Percentiles rank a stretch among this genome's conserved stretches.
Conservation (phyloP, 2,888 invertebrate genomes). For the Chrysolina oricalcia region DNA sequence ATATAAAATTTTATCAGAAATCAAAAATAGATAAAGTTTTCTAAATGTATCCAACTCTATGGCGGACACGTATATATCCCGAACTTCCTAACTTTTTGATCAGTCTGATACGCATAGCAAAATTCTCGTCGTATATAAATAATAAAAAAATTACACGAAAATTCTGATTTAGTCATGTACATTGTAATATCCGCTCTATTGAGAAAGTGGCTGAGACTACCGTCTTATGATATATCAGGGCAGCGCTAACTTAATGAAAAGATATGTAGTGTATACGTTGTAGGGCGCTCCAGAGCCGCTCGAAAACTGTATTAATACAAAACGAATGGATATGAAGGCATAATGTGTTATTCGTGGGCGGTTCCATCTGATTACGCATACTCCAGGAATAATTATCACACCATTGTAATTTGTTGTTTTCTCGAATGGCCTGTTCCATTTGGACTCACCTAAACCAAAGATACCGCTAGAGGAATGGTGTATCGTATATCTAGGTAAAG, state of each 20-base stretch:
- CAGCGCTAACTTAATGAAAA: slow-evolving; percentile 70
- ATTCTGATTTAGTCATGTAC: too few relatives aligned
- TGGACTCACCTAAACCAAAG: not conserved
- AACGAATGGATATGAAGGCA: slow-evolving; percentile 62
- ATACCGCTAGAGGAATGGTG: too few relatives aligned
- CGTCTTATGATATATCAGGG: slow-evolving; percentile 69
- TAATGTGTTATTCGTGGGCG: slow-evolving; percentile 69
- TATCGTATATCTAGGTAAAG: too few relatives aligned
- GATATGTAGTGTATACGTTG: slow-evolving; percentile 70
- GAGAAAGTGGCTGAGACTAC: slow-evolving; percentile 61
- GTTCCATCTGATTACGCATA: slow-evolving; percentile 68
- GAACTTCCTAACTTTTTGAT: too few relatives aligned
- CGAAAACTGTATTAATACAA: slow-evolving; percentile 67
- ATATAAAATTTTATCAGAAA: too few relatives aligned
- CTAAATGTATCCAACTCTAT: too few relatives aligned
- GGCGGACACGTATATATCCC: too few relatives aligned
- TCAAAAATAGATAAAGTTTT: too few relatives aligned
- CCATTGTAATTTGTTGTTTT: slow-evolving; percentile 68
- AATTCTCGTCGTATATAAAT: too few relatives aligned
- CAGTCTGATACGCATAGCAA: too few relatives aligned
- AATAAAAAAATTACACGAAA: too few relatives aligned
- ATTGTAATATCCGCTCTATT: slow-evolving; percentile 58
- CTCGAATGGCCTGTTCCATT: slow-evolving; percentile 57
- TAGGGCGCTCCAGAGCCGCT: slow-evolving; percentile 59
- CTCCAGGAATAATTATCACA: slow-evolving; percentile 68